Evolutionary conservation across 2,888 invertebrate genomes (phyloP).

Genomic region (Xanthia icteritia): DNA sequence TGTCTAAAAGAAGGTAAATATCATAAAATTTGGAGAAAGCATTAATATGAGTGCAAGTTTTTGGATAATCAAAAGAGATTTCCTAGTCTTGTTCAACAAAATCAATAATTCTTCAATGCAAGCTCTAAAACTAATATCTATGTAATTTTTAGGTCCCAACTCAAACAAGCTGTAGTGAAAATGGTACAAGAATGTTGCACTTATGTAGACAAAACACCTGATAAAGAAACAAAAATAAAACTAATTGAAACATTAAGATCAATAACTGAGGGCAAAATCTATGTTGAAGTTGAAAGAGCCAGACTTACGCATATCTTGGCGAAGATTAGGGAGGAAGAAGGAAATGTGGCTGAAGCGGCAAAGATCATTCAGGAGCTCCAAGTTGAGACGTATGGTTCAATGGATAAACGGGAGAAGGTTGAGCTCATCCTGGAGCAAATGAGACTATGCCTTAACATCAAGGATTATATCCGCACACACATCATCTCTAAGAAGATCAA

Average conservation of each 20-base stretch:
- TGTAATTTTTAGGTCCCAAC: constrained; percentile 92
- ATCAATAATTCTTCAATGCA: not conserved
- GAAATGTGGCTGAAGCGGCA: constrained; percentile 96
- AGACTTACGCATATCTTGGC: constrained; percentile 97
- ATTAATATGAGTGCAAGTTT: not conserved
- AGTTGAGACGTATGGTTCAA: constrained; percentile 99
- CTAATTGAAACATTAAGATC: constrained; percentile 98
- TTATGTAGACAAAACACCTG: constrained; percentile 97
- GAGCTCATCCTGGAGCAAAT: constrained; percentile 99
- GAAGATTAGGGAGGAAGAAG: constrained; percentile 95
- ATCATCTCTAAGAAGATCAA: constrained; percentile 99
- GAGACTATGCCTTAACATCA: constrained; percentile 98
- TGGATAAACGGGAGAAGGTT: constrained; percentile 99
- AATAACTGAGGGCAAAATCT: constrained; percentile 99
- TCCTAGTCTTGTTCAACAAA: not conserved
- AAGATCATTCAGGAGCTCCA: constrained; percentile 98
- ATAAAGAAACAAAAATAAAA: constrained; percentile 97
- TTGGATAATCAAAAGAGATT: not conserved
- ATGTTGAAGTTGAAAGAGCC: constrained; percentile 99
- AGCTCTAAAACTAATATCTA: constrained; percentile 1
- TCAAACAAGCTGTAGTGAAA: constrained; percentile 99
- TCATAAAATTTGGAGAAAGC: not conserved
- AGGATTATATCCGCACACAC: constrained; percentile 99
- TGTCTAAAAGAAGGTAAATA: constrained; percentile 95
- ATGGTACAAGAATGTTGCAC: constrained; percentile 98